A percentile compares a stretch with the other conserved stretches of the same genome.
Conservation (phyloP, 1,140 invertebrate genomes). For the Brachionus sp. region DNA sequence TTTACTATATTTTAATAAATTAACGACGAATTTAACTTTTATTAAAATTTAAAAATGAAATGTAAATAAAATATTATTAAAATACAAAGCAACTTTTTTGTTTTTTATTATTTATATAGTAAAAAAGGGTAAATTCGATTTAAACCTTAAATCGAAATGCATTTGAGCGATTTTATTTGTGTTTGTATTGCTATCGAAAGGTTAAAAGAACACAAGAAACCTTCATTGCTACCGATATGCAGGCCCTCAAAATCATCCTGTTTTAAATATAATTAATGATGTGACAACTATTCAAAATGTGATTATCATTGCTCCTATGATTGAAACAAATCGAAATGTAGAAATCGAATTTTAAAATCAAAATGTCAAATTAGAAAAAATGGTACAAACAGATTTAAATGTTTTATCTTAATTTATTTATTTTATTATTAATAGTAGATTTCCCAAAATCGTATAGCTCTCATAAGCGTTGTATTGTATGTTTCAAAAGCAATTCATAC, state of each 20-base stretch:
- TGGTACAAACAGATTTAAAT: neutral
- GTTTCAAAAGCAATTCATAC: neutral
- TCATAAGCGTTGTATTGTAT: neutral
- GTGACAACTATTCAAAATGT: neutral
- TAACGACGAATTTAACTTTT: too few species aligned
- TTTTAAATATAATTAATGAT: neutral
- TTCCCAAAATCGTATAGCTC: neutral
- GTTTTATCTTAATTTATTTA: neutral
- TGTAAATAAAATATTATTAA: too few species aligned
- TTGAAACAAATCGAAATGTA: constrained; percentile 48
- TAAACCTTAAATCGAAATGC: neutral
- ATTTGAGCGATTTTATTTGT: neutral
- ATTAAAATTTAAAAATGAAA: too few species aligned
- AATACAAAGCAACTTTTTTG: too few species aligned
- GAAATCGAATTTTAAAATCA: constrained; percentile 50
- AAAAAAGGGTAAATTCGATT: too few species aligned
- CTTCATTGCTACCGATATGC: too few species aligned
- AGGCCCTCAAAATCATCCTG: neutral
- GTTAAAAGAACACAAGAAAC: neutral
- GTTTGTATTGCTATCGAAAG: neutral
- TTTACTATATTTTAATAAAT: too few species aligned
- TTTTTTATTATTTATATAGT: too few species aligned
- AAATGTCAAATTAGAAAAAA: neutral
- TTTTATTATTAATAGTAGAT: too few species aligned
- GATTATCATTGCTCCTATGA: neutral